These are phyloP conservation scores for Lasioglossum malachurum DNA, from an alignment of 2,888 invertebrate species.

Conservation along the genomic window DNA sequence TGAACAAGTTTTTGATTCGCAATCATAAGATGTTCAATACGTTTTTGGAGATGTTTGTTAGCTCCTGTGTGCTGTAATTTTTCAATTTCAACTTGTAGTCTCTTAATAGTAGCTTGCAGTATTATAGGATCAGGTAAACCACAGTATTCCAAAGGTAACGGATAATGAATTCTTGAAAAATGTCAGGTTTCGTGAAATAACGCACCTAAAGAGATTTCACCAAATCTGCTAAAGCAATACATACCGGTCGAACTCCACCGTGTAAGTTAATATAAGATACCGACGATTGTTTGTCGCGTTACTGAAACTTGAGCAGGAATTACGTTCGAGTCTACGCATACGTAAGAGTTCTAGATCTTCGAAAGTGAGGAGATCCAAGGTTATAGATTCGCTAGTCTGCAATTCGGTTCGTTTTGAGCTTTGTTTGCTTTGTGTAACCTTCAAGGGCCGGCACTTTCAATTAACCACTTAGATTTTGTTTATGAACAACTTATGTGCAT, in stretches of 20 bases:
- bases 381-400: constrained; percentile 86
- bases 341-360: constrained; percentile 86
- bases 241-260: constrained; percentile 86
- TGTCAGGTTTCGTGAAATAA: constrained; percentile 24
- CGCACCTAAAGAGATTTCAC: neutral
- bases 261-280: constrained; percentile 86
- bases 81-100: constrained; percentile 85
- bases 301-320: constrained; percentile 69
- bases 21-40: constrained; percentile 74
- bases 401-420: constrained; percentile 57
- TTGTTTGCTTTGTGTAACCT: constrained; percentile 17
- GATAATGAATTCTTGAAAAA: constrained; percentile 85
- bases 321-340: constrained; percentile 81
- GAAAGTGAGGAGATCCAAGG: constrained; percentile 86
- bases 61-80: constrained; percentile 77
- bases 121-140: constrained; percentile 86
- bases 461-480: neutral
- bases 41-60: constrained; percentile 77
- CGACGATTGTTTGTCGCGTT: constrained; percentile 83
- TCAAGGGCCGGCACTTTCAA: neutral
- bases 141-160: constrained; percentile 86
- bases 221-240: neutral
- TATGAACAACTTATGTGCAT: neutral
- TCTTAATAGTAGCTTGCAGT: constrained; percentile 85
- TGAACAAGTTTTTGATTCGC: constrained; percentile 73